phyloP scores from a whole-genome alignment of 2,113 vertebrate species.

The Brachirus orientalis region DNA sequence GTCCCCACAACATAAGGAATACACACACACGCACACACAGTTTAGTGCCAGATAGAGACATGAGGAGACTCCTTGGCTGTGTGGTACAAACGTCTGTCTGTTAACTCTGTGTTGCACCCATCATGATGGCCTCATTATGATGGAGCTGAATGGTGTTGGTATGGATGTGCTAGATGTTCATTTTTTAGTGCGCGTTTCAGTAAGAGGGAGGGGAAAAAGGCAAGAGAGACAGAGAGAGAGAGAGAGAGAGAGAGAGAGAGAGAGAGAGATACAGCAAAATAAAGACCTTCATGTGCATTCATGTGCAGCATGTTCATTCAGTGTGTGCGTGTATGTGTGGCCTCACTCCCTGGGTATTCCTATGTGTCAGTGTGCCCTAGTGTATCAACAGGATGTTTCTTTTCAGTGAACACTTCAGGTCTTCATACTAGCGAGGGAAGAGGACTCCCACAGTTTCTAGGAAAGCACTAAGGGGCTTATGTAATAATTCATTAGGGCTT shows the following conservation, averaged over 20 bases:
- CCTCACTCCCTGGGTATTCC: conserved; percentile 32
- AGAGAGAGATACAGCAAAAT: conserved; percentile 20
- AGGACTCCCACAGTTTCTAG: conserved; percentile 27
- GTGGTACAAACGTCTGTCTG: conserved; percentile 62
- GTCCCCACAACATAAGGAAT: too few relatives aligned
- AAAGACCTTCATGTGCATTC: conserved; percentile 47
- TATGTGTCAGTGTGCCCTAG: conserved; percentile 35
- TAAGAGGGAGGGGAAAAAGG: background rate
- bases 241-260: conserved; percentile 13
- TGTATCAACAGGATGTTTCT: conserved; percentile 57
- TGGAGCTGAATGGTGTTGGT: conserved; percentile 41
- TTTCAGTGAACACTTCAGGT: conserved; percentile 53
- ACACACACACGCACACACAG: conserved; percentile 36
- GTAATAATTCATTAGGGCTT: conserved; percentile 64
- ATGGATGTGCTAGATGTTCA: conserved; percentile 16
- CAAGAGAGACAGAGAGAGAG: background rate
- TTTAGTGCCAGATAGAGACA: conserved; percentile 49
- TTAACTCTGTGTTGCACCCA: conserved; percentile 63
- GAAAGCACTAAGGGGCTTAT: conserved; percentile 40
- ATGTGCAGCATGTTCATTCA: conserved; percentile 53
- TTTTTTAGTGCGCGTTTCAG: conserved; percentile 3
- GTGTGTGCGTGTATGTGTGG: conserved; percentile 32
- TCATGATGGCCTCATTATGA: conserved; percentile 68
- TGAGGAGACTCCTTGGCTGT: conserved; percentile 54
- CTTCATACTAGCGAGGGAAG: conserved; percentile 37